These are phyloP conservation scores for Caerostris darwini DNA, from an alignment of 1,140 invertebrate genomes.

Conservation along the genomic window DNA sequence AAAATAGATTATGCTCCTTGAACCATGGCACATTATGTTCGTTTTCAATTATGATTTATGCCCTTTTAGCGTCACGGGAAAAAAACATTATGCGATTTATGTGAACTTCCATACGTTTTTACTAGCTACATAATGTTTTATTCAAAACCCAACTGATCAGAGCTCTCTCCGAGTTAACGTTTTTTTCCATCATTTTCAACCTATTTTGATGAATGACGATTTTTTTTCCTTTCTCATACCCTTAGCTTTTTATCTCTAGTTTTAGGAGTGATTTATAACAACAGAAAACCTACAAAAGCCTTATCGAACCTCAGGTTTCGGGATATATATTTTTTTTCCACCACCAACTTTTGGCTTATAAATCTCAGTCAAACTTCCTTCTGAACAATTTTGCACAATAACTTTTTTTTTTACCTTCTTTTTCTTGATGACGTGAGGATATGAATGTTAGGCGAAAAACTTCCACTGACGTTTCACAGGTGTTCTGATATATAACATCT, in stretches of 20 bases:
- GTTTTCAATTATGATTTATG: background rate
- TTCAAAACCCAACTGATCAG: conserved; percentile 14
- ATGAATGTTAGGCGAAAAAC: background rate
- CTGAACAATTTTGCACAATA: conserved; percentile 30
- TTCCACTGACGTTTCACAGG: conserved; percentile 3
- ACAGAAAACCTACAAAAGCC: conserved; percentile 15
- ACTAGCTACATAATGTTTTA: background rate
- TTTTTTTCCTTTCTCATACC: background rate
- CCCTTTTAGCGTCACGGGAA: background rate
- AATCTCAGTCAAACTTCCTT: conserved; percentile 31
- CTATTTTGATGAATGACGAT: conserved; percentile 13
- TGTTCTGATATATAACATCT: conserved; percentile 28
- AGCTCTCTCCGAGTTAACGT: background rate
- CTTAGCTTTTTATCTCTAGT: conserved; percentile 39
- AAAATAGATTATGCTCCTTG: background rate
- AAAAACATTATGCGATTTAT: background rate
- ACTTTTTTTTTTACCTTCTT: background rate
- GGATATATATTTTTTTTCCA: background rate
- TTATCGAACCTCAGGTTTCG: conserved; percentile 15
- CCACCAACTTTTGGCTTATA: conserved; percentile 21
- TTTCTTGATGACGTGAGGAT: background rate
- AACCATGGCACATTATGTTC: background rate
- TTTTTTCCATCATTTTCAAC: background rate
- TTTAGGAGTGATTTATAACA: conserved; percentile 33
- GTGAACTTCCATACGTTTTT: background rate